Conservation (phyloP, 2,113 vertebrate species). For the Emberiza fucata region DNA sequence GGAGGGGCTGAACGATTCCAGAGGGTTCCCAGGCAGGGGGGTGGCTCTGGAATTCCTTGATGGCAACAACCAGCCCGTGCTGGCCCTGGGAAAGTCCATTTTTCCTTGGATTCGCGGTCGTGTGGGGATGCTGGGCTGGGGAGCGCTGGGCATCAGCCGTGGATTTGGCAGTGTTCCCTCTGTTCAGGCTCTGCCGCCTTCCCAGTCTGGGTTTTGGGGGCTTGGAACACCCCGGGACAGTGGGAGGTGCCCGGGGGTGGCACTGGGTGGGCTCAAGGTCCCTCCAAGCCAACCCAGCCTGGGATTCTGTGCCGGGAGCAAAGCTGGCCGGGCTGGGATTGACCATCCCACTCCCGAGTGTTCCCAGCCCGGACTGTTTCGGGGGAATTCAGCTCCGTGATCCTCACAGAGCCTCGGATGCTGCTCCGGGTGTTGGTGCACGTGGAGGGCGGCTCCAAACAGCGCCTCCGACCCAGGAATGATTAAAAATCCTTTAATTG, state of each 20-base stretch:
- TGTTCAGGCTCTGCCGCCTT: background rate
- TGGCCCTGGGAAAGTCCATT: background rate
- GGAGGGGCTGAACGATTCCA: background rate
- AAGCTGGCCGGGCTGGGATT: background rate
- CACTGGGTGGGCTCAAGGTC: accelerated
- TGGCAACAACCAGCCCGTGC: accelerated
- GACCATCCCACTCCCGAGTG: accelerated
- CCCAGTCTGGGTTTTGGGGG: accelerated
- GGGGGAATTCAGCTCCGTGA: background rate
- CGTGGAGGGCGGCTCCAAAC: background rate
- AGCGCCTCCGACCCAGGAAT: background rate
- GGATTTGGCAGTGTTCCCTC: accelerated
- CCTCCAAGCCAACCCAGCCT: accelerated
- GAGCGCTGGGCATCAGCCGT: accelerated
- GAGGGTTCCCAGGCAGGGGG: background rate
- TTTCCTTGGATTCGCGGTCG: background rate
- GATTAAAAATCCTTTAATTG: background rate
- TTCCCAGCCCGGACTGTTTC: accelerated
- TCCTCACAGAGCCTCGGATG: accelerated
- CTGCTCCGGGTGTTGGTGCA: accelerated
- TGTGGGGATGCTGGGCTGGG: background rate
- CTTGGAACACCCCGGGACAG: background rate
- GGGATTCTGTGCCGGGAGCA: background rate
- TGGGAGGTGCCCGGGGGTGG: background rate
- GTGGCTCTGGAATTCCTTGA: background rate